Conservation (phyloP, 1,140 invertebrate genomes). For the Leptopilina clavipes region DNA sequence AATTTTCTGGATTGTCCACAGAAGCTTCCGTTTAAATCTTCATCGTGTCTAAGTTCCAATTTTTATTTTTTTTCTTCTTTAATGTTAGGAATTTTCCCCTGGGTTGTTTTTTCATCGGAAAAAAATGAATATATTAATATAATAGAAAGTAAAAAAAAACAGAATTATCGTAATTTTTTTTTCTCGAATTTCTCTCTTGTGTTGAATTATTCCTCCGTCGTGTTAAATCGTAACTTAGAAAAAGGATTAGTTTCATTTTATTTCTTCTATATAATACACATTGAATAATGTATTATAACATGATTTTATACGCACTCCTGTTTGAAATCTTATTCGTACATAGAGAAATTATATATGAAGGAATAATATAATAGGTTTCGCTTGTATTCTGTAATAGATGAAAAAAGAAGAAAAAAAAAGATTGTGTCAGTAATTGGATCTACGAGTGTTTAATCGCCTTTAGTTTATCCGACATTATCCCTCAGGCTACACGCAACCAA, state of each 20-base stretch:
- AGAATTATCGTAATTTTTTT: too few species aligned
- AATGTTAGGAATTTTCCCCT: not conserved
- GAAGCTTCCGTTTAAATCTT: conserved; percentile 64
- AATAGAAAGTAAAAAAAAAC: too few species aligned
- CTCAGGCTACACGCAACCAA: conserved; percentile 17
- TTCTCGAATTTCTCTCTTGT: not conserved
- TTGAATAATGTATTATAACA: conserved; percentile 18
- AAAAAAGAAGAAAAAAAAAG: not conserved
- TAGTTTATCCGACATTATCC: conserved; percentile 2
- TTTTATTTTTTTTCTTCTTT: not conserved
- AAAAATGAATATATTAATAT: too few species aligned
- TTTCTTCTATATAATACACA: not conserved
- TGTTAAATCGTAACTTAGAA: conserved; percentile 11
- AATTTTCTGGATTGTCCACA: conserved; percentile 70
- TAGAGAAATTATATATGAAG: not conserved
- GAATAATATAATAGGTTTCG: not conserved
- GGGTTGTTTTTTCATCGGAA: too few species aligned
- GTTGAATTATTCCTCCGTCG: not conserved
- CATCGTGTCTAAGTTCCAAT: conserved; percentile 43
- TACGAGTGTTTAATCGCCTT: conserved; percentile 32
- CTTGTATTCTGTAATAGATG: not conserved
- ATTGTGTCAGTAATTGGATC: conserved; percentile 31
- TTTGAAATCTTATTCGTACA: not conserved
- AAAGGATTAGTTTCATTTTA: conserved; percentile 9
- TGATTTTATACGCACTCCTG: not conserved